Evolutionary conservation across 1,140 invertebrate genomes (phyloP).

Genomic region (Metopolophium dirhodum): DNA sequence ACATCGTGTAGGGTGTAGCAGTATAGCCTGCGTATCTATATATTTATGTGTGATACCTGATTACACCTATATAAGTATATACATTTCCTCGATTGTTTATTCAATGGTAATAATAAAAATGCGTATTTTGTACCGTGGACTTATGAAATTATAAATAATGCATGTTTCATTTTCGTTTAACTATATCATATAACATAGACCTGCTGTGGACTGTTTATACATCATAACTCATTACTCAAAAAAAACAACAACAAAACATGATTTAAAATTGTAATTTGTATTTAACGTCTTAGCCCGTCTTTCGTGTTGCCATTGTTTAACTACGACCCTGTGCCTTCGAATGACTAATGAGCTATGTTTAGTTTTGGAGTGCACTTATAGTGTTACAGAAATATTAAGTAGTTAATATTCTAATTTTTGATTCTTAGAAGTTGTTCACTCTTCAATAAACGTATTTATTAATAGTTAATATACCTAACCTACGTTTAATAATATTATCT

Average conservation of each 20-base stretch:
- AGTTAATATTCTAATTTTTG: background rate
- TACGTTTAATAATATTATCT: background rate
- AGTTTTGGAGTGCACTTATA: background rate
- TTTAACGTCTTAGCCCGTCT: background rate
- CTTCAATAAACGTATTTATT: background rate
- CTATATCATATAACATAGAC: background rate
- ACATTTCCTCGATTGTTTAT: background rate
- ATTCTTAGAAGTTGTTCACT: background rate
- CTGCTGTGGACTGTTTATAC: background rate
- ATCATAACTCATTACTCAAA: background rate
- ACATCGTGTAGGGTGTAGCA: background rate
- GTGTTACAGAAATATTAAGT: background rate
- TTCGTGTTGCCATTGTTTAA: background rate
- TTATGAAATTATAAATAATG: slow-evolving; percentile 7
- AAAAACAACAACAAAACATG: background rate
- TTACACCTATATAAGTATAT: background rate
- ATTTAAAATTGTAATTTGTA: slow-evolving; percentile 20
- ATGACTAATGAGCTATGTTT: background rate
- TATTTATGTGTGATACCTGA: background rate
- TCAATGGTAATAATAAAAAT: slow-evolving; percentile 4
- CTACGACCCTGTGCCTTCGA: background rate
- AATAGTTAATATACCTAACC: background rate
- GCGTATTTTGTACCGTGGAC: background rate
- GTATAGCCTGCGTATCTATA: background rate
- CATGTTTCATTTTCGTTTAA: background rate